Conservation (phyloP, 2,888 invertebrate species). For the Hartigia nigra region DNA sequence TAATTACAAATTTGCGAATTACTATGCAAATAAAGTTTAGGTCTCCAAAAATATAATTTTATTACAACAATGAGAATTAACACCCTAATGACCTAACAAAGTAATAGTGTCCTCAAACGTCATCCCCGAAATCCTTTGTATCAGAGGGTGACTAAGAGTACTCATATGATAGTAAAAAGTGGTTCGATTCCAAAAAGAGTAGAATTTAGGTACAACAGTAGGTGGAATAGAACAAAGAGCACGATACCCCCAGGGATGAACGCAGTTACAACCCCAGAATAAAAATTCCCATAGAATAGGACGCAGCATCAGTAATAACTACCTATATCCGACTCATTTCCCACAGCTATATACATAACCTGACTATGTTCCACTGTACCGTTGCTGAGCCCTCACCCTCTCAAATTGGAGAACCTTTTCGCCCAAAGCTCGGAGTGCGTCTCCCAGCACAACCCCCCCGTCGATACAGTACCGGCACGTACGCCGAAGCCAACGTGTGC, state of each 20-base stretch:
- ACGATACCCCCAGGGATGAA: slow-evolving; percentile 42
- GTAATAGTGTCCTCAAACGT: not conserved
- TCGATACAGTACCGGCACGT: not conserved
- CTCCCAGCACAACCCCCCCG: not conserved
- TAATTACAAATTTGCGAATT: not conserved
- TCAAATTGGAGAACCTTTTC: not conserved
- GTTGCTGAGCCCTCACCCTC: not conserved
- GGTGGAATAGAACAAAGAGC: slow-evolving; percentile 53
- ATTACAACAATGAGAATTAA: not conserved
- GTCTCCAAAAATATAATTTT: not conserved
- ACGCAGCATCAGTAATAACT: slow-evolving; percentile 55
- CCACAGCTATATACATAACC: not conserved
- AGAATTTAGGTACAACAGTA: not conserved
- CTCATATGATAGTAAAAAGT: not conserved
- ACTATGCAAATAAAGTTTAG: not conserved
- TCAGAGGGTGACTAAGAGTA: not conserved
- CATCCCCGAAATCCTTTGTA: not conserved
- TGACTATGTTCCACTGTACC: not conserved
- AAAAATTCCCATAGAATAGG: slow-evolving; percentile 52
- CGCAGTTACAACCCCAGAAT: slow-evolving; percentile 56
- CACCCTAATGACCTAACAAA: not conserved
- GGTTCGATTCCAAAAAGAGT: not conserved
- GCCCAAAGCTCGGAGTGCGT: not conserved
- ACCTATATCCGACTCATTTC: slow-evolving; percentile 35
- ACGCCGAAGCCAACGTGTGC: slow-evolving; percentile 22